A percentile compares a stretch with the other conserved stretches of the same genome.
phyloP scores from a whole-genome alignment of 2,888 invertebrate genomes.

The Lasioglossum villosulum region DNA sequence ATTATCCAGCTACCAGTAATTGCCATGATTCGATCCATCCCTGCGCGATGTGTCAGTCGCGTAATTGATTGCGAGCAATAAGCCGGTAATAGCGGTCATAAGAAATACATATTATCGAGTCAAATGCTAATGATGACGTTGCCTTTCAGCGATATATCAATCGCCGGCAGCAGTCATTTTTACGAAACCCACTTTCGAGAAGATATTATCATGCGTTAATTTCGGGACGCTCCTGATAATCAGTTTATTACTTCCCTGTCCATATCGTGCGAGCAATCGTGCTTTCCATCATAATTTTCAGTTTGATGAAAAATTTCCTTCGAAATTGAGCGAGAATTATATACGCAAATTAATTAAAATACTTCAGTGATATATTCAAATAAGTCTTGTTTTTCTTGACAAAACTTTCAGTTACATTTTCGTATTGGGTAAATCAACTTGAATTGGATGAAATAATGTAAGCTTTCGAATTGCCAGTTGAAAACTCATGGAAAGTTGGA shows the following conservation, averaged over 20 bases:
- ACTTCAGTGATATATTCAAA: too few relatives aligned
- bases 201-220: constrained; percentile 43
- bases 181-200: constrained; percentile 10
- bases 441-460: too few relatives aligned
- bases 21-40: constrained; percentile 40
- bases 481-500: too few relatives aligned
- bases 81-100: constrained; percentile 32
- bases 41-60: constrained; percentile 5
- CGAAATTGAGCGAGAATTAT: background rate
- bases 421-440: too few relatives aligned
- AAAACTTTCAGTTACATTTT: too few relatives aligned
- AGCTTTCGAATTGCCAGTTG: too few relatives aligned
- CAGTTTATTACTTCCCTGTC: background rate
- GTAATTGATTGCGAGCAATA: constrained; percentile 42
- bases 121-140: constrained; percentile 58
- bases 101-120: constrained; percentile 49
- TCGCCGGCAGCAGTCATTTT: constrained; percentile 27
- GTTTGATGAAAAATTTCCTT: background rate
- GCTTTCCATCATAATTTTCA: background rate
- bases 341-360: too few relatives aligned
- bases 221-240: constrained; percentile 10
- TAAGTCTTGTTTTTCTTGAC: too few relatives aligned
- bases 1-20: constrained; percentile 8
- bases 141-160: constrained; percentile 59
- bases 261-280: background rate